phyloP scores from a whole-genome alignment of 2,797 vertebrate species.

The Protosalanx chinensis region DNA sequence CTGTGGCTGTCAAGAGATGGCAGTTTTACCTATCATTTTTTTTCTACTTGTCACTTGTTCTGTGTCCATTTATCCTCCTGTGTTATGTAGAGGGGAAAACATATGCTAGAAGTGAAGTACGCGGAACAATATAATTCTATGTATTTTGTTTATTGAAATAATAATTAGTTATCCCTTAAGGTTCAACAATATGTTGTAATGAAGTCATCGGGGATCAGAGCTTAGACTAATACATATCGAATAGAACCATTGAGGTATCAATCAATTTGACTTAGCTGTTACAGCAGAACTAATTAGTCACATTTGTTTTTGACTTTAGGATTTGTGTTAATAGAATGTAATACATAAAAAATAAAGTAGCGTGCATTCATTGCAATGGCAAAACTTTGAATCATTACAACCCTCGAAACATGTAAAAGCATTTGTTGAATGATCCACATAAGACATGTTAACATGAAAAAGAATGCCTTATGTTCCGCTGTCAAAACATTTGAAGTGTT shows the following conservation, averaged over 20 bases:
- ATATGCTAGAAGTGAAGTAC: too few species aligned
- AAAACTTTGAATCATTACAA: neutral
- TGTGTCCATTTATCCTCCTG: conserved; percentile 54
- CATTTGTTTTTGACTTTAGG: neutral
- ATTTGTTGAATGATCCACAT: conserved; percentile 14
- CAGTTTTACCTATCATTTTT: conserved; percentile 51
- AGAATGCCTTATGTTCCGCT: conserved; percentile 24
- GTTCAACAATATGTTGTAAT: neutral
- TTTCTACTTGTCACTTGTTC: conserved; percentile 53
- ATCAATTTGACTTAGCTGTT: neutral
- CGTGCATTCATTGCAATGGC: neutral
- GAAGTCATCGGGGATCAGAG: neutral
- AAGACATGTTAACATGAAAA: conserved; percentile 35
- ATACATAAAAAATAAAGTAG: neutral
- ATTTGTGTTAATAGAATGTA: too few species aligned
- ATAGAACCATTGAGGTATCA: neutral
- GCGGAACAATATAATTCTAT: neutral
- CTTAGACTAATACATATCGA: neutral
- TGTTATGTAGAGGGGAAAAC: too few species aligned
- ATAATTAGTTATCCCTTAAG: neutral
- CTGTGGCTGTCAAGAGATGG: conserved; percentile 48
- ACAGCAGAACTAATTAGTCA: too few species aligned
- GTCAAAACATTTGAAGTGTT: conserved; percentile 54
- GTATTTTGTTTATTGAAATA: neutral
- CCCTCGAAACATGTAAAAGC: conserved; percentile 7